A percentile compares a stretch with the other conserved stretches of the same genome.
phyloP scores from a whole-genome alignment of 2,113 vertebrate species.

The Salvelinus fontinalis region DNA sequence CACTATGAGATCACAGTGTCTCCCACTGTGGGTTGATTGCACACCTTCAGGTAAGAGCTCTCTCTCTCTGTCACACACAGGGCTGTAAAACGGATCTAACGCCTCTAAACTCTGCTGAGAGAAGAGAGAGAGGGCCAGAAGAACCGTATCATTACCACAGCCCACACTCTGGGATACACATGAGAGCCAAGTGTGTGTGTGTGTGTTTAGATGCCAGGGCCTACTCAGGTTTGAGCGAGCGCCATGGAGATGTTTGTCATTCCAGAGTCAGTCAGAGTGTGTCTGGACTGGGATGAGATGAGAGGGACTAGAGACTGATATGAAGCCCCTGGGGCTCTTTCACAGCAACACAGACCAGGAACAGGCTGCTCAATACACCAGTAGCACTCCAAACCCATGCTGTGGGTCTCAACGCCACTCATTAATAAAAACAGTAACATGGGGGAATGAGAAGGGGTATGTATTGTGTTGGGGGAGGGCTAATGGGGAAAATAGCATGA shows the following conservation, averaged over 20 bases:
- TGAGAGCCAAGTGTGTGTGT: conserved; percentile 17
- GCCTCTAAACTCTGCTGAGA: conserved; percentile 32
- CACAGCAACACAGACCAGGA: background rate
- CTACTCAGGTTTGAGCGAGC: conserved; percentile 38
- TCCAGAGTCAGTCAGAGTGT: conserved; percentile 42
- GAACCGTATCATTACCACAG: conserved; percentile 56
- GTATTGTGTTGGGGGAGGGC: conserved; percentile 1
- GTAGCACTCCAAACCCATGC: conserved; percentile 11
- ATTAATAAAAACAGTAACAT: conserved; percentile 32
- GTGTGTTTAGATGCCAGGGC: conserved; percentile 8
- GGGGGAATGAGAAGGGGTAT: conserved; percentile 8
- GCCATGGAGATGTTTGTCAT: conserved; percentile 61
- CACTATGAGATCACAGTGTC: conserved; percentile 16
- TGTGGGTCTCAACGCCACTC: background rate
- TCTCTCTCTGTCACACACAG: conserved; percentile 30
- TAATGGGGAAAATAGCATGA: conserved; percentile 36
- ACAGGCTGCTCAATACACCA: conserved; percentile 4
- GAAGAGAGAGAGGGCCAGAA: conserved; percentile 13
- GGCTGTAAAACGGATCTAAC: conserved; percentile 36
- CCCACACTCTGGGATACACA: background rate
- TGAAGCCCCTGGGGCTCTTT: conserved; percentile 25
- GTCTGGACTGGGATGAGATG: conserved; percentile 57
- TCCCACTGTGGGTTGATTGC: conserved; percentile 10
- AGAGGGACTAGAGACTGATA: conserved; percentile 44
- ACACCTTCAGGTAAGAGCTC: conserved; percentile 37